Evolutionary conservation across 2,113 vertebrate genomes (phyloP), one percentile per base, ranked within the genome.

Genomic region (Thymallus thymallus): DNA sequence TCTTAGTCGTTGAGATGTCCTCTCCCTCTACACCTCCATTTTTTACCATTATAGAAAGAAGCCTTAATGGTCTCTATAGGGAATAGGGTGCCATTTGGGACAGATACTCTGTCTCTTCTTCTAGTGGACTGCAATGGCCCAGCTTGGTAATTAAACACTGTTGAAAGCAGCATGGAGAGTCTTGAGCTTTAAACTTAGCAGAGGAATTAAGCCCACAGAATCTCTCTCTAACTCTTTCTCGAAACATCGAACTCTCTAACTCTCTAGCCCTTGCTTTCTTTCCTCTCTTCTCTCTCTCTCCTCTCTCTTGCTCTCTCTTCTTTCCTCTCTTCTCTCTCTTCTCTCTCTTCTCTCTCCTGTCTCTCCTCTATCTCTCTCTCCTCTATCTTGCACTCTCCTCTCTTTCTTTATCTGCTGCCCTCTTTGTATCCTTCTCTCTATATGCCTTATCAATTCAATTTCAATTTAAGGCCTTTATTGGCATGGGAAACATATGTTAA

Each of bases 101-200:
- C 3, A 2, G 9, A 41, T 41, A 3, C 35, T 41, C 7, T 41
- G 7, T 51, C 12, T 14, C 48, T 51, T 51, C 16, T 51, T 14
- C 64, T 41, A 14, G 1, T 32, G 29, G 13, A 35, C 16, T 32
- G 13, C 12, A 16, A 30, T 35, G 29, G 18, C 48, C 48, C 48
- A 51, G 48, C 48, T 51, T 6, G 58, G 70, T 74, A 71, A 78
- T 75, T 73, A 75, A 45, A 77, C 73, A 69, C 45, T 26, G 46
- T 16, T 24, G 45, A 29, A 75, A 62, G 76, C 41, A 62, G 74
- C 74, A 12, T 41, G 63, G 60, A 68, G 51, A 26, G 24, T 46
- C 18, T 14, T 75, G 69, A 64, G 73, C 63, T 86, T 81, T 77
- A 72, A 81, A 77, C 64, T 69, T 72, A 22, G 68, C 6, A 41